Base-by-base conservation (phyloP, 2,797 vertebrate species). In the Melopsittacus undulatus region DNA sequence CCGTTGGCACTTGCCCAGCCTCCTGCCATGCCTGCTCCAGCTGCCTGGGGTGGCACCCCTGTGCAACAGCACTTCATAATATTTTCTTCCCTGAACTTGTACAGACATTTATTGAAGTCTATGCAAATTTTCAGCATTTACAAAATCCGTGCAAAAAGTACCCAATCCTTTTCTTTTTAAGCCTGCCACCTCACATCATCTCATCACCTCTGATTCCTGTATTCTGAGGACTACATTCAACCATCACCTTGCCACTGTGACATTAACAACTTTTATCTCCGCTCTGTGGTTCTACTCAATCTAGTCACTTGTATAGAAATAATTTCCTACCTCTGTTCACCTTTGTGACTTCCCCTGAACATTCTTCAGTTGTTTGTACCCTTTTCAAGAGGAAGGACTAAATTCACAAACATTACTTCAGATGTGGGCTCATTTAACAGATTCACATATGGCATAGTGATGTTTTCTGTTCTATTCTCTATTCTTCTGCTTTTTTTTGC, bases 381-480 rank as follows among this genome's bases (percentile, higher is more conserved):
- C 10, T 90, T 95, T 81, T 62, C 45, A 70, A 93, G 86, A 64
- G 16, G n/a, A 52, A 30, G 11, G 21, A 86, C 86, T 90, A 90
- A 91, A 96, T 77, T 68, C 5, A 1, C 40, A 68, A 86, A 64
- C 52, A 43, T 72, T 61, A 45, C 36, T 95, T 92, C 66, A 83
- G 52, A 75, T 0, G 4, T 68, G 19, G 11, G 29, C 75, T 75
- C 34, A 38, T 83, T 96, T 88, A 93, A 94, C 72, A 49, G 64
- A 36, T 91, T 90, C 42, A 36, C 43, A 63, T 51, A 86, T 46
- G 27, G 32, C 72, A 83, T 80, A 70, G 89, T 27, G 48, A 42
- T 83, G 8, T 80, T 95, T 94, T 76, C 83, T 82, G 6, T 66
- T 91, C 68, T 87, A 40, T 67, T 89, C 66, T 76, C 22, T 86